phyloP scores from a whole-genome alignment of 2,113 vertebrate species.

The Brienomyrus longianalis region DNA sequence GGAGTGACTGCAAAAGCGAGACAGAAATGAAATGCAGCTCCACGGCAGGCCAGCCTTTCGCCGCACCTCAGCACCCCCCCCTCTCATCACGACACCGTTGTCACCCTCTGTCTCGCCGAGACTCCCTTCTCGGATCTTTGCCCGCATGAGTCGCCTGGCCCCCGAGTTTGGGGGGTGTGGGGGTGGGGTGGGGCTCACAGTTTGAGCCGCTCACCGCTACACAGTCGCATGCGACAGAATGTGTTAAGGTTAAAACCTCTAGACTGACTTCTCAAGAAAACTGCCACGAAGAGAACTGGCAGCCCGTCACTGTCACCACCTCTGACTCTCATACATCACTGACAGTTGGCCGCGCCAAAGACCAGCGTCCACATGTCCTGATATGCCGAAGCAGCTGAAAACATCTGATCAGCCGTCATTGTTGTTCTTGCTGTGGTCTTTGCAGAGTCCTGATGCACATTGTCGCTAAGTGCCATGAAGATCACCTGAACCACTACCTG shows the following conservation, averaged over 20 bases:
- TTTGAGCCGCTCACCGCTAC: not conserved
- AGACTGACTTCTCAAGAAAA: not conserved
- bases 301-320: not conserved
- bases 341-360: not conserved
- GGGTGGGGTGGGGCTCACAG: not conserved
- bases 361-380: not conserved
- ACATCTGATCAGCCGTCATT: not conserved
- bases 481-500: conserved; percentile 79
- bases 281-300: not conserved
- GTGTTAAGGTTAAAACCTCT: not conserved
- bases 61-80: not conserved
- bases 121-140: not conserved
- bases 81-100: not conserved
- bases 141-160: not conserved
- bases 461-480: conserved; percentile 88
- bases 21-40: not conserved
- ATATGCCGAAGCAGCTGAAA: not conserved
- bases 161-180: not conserved
- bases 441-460: conserved; percentile 85
- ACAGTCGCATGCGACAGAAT: not conserved
- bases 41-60: not conserved
- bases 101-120: not conserved
- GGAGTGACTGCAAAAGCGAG: not conserved
- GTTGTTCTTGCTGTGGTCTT: conserved; percentile 13
- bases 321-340: not conserved